A percentile compares a stretch with the other conserved stretches of the same genome.
These are phyloP conservation scores for Stenchaetothrips biformis DNA, from an alignment of 2,888 invertebrate genomes.

Conservation along the genomic window DNA sequence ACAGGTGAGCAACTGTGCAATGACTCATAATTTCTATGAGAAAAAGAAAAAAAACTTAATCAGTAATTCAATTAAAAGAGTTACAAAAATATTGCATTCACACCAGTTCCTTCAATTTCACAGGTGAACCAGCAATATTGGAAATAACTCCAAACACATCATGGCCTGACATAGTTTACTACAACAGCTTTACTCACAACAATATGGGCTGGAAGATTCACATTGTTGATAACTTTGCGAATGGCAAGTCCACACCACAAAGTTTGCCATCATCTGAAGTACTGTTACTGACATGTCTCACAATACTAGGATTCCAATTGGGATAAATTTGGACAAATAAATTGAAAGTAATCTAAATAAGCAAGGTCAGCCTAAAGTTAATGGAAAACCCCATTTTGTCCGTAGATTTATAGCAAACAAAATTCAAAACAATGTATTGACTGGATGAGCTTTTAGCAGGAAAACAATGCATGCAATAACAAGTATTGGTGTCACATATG, in stretches of 20 bases:
- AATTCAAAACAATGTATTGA: too few relatives aligned
- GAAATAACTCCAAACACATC: slow-evolving; percentile 80
- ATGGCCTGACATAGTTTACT: slow-evolving; percentile 89
- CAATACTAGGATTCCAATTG: background rate
- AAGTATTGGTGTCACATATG: too few relatives aligned
- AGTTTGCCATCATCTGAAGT: background rate
- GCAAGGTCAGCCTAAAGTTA: too few relatives aligned
- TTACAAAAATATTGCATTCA: background rate
- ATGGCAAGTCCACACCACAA: background rate
- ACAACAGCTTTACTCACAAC: slow-evolving; percentile 86
- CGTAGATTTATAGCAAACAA: too few relatives aligned
- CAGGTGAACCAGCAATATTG: slow-evolving; percentile 65
- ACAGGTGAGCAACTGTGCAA: slow-evolving; percentile 43
- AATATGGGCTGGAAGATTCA: slow-evolving; percentile 95
- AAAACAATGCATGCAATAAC: too few relatives aligned
- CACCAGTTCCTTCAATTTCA: slow-evolving; percentile 29
- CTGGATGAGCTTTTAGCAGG: too few relatives aligned
- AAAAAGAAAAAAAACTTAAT: background rate
- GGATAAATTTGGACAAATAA: background rate
- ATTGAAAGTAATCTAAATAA: background rate
- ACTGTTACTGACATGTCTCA: background rate
- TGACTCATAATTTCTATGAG: background rate
- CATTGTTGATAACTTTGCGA: slow-evolving; percentile 69
- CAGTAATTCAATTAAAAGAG: background rate
- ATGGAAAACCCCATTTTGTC: too few relatives aligned